Evolutionary conservation across 2,113 vertebrate genomes (phyloP), one percentile per base, ranked within the genome.

Genomic region (Malurus melanocephalus): DNA sequence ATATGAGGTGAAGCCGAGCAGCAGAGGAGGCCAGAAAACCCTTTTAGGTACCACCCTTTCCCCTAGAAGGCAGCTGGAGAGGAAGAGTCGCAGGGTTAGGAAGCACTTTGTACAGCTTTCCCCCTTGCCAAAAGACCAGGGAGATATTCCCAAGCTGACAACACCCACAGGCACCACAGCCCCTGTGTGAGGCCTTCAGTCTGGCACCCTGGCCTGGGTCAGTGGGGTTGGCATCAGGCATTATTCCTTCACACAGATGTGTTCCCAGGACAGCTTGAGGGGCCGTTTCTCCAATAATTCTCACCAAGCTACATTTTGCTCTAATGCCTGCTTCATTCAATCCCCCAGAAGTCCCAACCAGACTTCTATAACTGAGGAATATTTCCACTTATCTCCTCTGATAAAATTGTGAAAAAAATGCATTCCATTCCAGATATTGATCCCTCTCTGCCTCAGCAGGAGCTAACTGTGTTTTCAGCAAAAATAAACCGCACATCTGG

Each of bases 61-160:
- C 35, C 33, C 30, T 16, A 13, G 52, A 65, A 77, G 28, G 32
- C 20, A 57, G 21, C 48, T 48, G 69, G 17, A 61, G 13, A 67
- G 18, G 35, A 60, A 65, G 61, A 66, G 24, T 24, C 55, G 21
- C 9, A 10, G 11, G 28, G 8, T 5, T 55, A 28, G 57, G 46
- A 67, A 46, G 30, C 22, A 23, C 38, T 57, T 23, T n/a, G 12
- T 38, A 53, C 24, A 40, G 13, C 33, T 46, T 49, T 46, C 20
- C 13, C 0, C 1, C 22, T 61, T 5, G 2, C 35, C 1, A 2
- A 20, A 42, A 56, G 49, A 32, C 28, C 11, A 4, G 10, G 23
- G 16, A 16, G 16, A 62, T 72, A 0, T 32, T 83, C 51, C 40
- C 67, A 59, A 38, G 7, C 7, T 62, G 59, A 11, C 0, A 0